Evolutionary conservation across 2,797 vertebrate genomes (phyloP).

Genomic region (Tenualosa ilisha): DNA sequence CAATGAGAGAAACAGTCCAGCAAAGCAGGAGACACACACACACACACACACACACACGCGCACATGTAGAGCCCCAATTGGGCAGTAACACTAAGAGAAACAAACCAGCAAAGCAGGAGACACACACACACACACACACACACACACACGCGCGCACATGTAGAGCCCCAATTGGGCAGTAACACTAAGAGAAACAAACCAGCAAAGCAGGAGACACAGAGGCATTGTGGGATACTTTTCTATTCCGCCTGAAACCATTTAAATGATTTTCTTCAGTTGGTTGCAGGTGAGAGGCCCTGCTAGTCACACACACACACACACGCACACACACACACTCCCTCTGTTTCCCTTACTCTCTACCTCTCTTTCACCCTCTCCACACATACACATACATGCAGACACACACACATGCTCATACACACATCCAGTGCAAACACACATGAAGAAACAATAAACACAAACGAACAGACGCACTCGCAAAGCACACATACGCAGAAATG

Average conservation of each 20-base stretch:
- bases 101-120: neutral
- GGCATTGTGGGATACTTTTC: slow-evolving; percentile 50
- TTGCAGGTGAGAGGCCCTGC: slow-evolving; percentile 79
- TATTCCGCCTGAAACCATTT: slow-evolving; percentile 81
- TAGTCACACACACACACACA: neutral
- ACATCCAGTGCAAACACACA: neutral
- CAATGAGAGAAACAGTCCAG: no score
- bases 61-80: neutral
- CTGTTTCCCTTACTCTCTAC: neutral
- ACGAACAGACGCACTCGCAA: neutral
- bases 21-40: no score
- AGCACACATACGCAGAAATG: slow-evolving; percentile 32
- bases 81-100: neutral
- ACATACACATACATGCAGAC: neutral
- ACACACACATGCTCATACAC: neutral
- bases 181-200: neutral
- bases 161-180: neutral
- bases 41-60: neutral
- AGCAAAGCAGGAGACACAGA: neutral
- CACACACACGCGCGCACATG: neutral
- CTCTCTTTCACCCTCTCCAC: neutral
- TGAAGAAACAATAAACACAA: neutral
- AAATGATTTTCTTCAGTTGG: slow-evolving; percentile 85
- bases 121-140: neutral
- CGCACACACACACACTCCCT: neutral